Evolutionary conservation across 2,113 vertebrate genomes (phyloP), one percentile per base, ranked within the genome.

Genomic region (Myotis davidii): DNA sequence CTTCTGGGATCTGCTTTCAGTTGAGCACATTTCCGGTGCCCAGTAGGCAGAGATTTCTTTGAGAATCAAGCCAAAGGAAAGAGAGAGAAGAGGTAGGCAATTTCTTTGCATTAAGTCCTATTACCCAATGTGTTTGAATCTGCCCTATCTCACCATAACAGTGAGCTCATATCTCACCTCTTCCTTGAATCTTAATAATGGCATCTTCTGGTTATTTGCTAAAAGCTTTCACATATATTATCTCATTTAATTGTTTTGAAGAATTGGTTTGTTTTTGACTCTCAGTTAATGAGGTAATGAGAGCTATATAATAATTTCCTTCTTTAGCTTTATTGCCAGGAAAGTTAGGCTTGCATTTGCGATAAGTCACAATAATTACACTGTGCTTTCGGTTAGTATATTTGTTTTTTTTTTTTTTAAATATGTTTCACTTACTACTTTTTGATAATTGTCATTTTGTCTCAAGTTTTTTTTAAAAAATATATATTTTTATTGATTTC

Each of bases 191-290:
- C 61, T 88, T 48, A 54, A 59, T 74, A 37, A 45, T 78, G 64
- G 25, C 32, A 7, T 74, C 52, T 95, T 96, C 85, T 90, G 45
- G 32, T 93, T 90, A 90, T 64, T 85, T 83, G 34, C 50, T 88
- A 32, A 77, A 94, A 88, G 52, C 59, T 91, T 91, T 85, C 59
- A 76, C 59, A 11, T 42, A 29, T n/a, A 64, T 90, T 69, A 69
- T 90, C 82, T 95, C 37, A 86, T 86, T 78, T 85, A 77, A 76
- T 91, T 93, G 59, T 37, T 83, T 96, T 2, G 3, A 94, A 84
- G 67, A 94, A 88, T 69, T 9, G 16, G 1, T 50, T 89, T 96
- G 72, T 81, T 93, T 85, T 48, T 0, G 1, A 48, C 52, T 94
- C 78, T 91, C 34, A 59, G 65, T 90, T 92, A 94, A 76, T 85